Conservation (phyloP, 64 coral and sea anemone species). For the Anthopleura sola region DNA sequence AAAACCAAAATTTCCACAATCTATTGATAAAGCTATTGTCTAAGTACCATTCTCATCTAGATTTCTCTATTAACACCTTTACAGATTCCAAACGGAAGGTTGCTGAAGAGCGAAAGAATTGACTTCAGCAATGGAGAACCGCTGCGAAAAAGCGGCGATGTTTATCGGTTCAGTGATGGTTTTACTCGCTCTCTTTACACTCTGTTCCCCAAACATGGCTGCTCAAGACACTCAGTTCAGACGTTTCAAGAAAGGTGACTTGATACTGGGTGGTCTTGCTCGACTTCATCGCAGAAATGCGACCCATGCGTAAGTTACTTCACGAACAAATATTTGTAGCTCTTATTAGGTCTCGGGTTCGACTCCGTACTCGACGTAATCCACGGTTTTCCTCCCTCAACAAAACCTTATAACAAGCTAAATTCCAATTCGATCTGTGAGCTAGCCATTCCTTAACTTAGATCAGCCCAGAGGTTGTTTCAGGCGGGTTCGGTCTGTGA, state of each 20-base stretch:
- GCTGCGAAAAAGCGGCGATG: neutral
- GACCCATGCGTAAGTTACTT: neutral
- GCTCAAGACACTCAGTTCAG: neutral
- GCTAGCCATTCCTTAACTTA: too few relatives aligned
- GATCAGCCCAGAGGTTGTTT: too few relatives aligned
- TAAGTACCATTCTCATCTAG: too few relatives aligned
- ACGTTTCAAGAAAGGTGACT: neutral
- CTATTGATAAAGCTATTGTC: neutral
- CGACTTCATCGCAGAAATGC: neutral
- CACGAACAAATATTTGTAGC: too few relatives aligned
- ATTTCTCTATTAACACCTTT: too few relatives aligned
- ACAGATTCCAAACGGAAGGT: neutral
- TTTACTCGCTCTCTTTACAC: neutral
- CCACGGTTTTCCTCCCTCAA: too few relatives aligned
- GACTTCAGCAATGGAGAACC: neutral
- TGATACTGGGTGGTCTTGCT: constrained; percentile 6
- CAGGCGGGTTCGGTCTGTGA: too few relatives aligned
- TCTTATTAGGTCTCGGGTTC: too few relatives aligned
- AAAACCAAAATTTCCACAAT: too few relatives aligned
- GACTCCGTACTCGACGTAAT: too few relatives aligned
- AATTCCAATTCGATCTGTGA: too few relatives aligned
- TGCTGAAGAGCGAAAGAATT: neutral
- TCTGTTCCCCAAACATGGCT: neutral
- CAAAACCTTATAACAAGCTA: too few relatives aligned
- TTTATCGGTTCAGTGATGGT: neutral